Base-by-base conservation (phyloP, 2,113 vertebrate species). In the Poeciliopsis retropinna region DNA sequence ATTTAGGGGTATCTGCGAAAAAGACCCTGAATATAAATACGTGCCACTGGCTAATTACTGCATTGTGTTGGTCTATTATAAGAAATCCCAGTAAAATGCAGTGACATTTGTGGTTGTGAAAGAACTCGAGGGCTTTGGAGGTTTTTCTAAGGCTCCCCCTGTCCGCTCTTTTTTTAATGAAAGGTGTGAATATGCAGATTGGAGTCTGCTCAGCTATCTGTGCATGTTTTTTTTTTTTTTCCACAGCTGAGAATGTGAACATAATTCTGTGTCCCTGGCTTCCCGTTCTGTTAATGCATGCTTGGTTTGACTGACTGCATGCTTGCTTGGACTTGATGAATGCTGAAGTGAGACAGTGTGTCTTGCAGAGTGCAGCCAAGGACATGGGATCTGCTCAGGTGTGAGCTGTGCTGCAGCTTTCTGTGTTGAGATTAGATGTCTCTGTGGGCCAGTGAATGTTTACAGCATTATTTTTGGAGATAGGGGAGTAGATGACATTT, bases 391-490 rank as follows among this genome's bases (percentile, higher is more conserved):
- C 73, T 44, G 84, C 81, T 85, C 85, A 83, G 84, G 82, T 87
- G 90, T 79, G 84, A 79, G 77, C 34, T 64, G 69, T 75, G 74
- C 73, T 77, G 67, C 74, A 64, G 73, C 74, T 37, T 70, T 44
- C 75, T 57, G 60, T 47, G 62, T 70, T 77, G 60, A 77, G 82
- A 88, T 88, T 47, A 78, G 77, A 15, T 17, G 68, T 72, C 84
- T 86, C 82, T 79, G 65, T 34, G 77, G 79, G 75, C 78, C 71
- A 0, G 30, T 37, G 78, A 64, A 73, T 87, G 81, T 85, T 85
- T 78, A 75, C 76, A 64, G 39, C 76, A 81, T 88, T 77, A 76
- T 76, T 83, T 89, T 88, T 71, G 64, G 41, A 82, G 82, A 80
- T 82, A 67, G 70, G 69, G 75, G 76, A 69, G 39, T 63, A 64